Conservation (phyloP, 1,140 invertebrate genomes). For the Sitodiplosis mosellana region DNA sequence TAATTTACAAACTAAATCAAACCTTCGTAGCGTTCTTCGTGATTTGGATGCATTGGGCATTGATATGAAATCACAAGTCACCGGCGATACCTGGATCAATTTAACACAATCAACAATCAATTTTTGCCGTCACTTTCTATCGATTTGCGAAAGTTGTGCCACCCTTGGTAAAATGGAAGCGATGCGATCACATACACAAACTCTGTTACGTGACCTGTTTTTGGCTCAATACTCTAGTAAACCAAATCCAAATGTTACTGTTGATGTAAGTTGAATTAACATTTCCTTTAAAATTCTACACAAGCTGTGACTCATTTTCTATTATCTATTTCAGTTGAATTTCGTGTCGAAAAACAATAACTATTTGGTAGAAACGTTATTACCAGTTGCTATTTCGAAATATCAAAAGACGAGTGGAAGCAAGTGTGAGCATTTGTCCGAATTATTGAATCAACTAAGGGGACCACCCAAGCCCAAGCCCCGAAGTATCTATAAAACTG, state of each 20-base stretch:
- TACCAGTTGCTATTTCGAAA: constrained; percentile 20
- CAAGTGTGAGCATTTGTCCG: constrained; percentile 13
- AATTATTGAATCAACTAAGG: constrained; percentile 14
- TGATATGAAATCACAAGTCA: constrained; percentile 18
- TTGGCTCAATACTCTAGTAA: constrained; percentile 18
- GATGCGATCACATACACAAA: constrained; percentile 15
- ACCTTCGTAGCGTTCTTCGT: constrained; percentile 26
- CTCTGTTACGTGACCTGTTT: constrained; percentile 17
- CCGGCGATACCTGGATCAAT: constrained; percentile 24
- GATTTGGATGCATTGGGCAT: constrained; percentile 30
- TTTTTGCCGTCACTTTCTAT: constrained; percentile 20
- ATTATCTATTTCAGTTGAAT: constrained; percentile 14
- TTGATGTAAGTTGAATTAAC: constrained; percentile 15
- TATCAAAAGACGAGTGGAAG: constrained; percentile 16
- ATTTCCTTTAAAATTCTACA: not conserved
- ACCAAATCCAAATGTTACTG: constrained; percentile 15
- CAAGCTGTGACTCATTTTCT: no score
- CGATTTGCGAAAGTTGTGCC: constrained; percentile 19
- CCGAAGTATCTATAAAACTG: constrained; percentile 21
- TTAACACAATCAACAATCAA: constrained; percentile 21
- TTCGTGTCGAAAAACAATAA: constrained; percentile 22
- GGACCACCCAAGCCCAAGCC: constrained; percentile 18
- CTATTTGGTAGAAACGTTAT: constrained; percentile 19
- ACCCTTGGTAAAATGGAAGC: constrained; percentile 19
- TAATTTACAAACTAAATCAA: constrained; percentile 39